Evolutionary conservation across 1,140 invertebrate genomes (phyloP).

Genomic region (Pissodes strobi): DNA sequence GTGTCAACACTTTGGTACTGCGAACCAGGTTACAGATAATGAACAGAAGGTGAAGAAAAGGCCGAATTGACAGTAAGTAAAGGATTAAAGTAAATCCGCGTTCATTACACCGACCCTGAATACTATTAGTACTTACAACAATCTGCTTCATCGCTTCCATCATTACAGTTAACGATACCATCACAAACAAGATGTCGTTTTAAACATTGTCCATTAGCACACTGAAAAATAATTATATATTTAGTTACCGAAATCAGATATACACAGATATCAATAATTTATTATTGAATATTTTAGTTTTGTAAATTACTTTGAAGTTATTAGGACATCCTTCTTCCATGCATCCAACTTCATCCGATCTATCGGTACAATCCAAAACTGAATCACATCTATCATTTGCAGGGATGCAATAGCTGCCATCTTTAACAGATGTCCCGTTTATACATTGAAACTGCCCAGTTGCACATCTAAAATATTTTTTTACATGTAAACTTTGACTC

Average conservation of each 20-base stretch:
- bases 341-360: conserved; percentile 67
- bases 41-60: too few relatives aligned
- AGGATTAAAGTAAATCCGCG: too few relatives aligned
- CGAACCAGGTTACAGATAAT: too few relatives aligned
- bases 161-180: conserved; percentile 70
- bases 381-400: conserved; percentile 65
- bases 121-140: conserved; percentile 66
- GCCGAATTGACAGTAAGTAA: too few relatives aligned
- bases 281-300: conserved; percentile 11
- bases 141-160: conserved; percentile 71
- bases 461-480: conserved; percentile 59
- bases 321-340: conserved; percentile 61
- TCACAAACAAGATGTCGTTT: conserved; percentile 74
- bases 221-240: too few relatives aligned
- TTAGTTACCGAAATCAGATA: too few relatives aligned
- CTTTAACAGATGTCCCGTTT: conserved; percentile 63
- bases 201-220: conserved; percentile 73
- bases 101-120: too few relatives aligned
- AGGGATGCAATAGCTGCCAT: conserved; percentile 64
- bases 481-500: neutral
- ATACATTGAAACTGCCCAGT: conserved; percentile 65
- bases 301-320: conserved; percentile 59
- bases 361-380: conserved; percentile 66
- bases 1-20: too few relatives aligned
- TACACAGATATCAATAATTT: too few relatives aligned